Base-by-base conservation (phyloP, 2,888 invertebrate genomes). In the Papilio gigon region DNA sequence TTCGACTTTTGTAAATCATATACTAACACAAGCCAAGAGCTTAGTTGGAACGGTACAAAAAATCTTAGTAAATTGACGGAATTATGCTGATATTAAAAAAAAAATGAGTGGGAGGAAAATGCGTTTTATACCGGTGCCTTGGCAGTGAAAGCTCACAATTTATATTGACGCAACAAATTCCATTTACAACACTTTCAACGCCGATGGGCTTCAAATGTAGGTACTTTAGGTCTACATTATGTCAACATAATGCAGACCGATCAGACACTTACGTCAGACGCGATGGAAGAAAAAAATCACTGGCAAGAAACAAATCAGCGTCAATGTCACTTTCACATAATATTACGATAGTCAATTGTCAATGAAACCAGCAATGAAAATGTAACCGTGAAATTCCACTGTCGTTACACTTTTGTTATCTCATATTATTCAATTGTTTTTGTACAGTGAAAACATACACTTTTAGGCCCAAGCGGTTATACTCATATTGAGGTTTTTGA, bases 241-340 rank as follows among this genome's bases (percentile, higher is more conserved):
- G 53, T 37, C 17, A 27, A 20, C 12, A 65, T 56, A 27, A 56
- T 56, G 65, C 56, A 27, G 12, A n/a, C 50, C 25, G n/a, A n/a
- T n/a, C n/a, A n/a, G n/a, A 25, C 25, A 27, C 42, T 65, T 65
- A 44, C 65, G 33, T 44, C 58, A 58, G 12, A 22, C 9, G 11
- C 11, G 33, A 33, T 44, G 4, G 20, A 30, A 42, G 22, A 65
- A 42, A 42, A n/a, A 65, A 56, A 65, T 25, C 25, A 37, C 8
- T 37, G 14, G 25, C 35, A 50, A 42, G n/a, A 64, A 50, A 53
- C 8, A 25, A 50, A 64, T 53, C 37, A 64, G 33, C 25, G 22
- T 22, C 64, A 64, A 53, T 64, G 64, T 40, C 53, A 56, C 64
- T 53, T 64, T 53, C 37, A 64, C 37, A 25, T 40, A 40, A 53